A percentile compares a stretch with the other conserved stretches of the same genome.
Conservation (phyloP, 2,797 vertebrate species). For the Chelidonichthys spinosus region DNA sequence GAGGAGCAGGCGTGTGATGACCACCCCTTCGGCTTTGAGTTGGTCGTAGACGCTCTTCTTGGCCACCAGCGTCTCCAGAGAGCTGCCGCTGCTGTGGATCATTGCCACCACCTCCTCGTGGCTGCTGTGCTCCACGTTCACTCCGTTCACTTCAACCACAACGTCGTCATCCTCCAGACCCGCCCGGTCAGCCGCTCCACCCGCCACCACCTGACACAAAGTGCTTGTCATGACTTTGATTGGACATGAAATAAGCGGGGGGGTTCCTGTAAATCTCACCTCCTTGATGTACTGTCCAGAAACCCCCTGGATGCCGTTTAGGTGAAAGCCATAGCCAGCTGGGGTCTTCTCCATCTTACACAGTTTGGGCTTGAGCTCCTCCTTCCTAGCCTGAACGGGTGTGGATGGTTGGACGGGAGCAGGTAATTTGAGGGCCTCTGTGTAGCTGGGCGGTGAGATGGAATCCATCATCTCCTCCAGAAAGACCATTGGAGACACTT, state of each 20-base stretch:
- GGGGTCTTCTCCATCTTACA: constrained; percentile 88
- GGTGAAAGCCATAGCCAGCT: constrained; percentile 90
- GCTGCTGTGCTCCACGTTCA: constrained; percentile 83
- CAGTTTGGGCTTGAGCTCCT: constrained; percentile 86
- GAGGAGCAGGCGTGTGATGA: constrained; percentile 77
- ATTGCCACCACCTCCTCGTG: constrained; percentile 88
- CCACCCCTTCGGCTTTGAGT: constrained; percentile 84
- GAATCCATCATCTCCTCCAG: constrained; percentile 80
- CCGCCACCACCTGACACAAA: constrained; percentile 85
- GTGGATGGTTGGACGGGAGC: constrained; percentile 2
- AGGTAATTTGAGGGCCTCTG: constrained; percentile 60
- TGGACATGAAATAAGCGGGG: neutral
- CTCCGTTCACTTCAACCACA: constrained; percentile 90
- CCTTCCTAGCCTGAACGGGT: constrained; percentile 29
- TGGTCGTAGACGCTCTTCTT: constrained; percentile 83
- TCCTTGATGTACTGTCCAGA: constrained; percentile 88
- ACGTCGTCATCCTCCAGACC: constrained; percentile 89
- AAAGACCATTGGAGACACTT: constrained; percentile 88
- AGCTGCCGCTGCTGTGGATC: constrained; percentile 82
- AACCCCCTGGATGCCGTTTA: constrained; percentile 88
- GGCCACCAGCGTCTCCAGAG: constrained; percentile 88
- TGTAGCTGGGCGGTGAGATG: constrained; percentile 71
- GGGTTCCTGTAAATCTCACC: constrained; percentile 74
- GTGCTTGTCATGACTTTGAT: neutral
- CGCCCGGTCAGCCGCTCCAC: constrained; percentile 84